Evolutionary conservation across 2,113 vertebrate species (phyloP), one percentile per base, ranked within the genome.

Genomic region (Zosterops pallidus): DNA sequence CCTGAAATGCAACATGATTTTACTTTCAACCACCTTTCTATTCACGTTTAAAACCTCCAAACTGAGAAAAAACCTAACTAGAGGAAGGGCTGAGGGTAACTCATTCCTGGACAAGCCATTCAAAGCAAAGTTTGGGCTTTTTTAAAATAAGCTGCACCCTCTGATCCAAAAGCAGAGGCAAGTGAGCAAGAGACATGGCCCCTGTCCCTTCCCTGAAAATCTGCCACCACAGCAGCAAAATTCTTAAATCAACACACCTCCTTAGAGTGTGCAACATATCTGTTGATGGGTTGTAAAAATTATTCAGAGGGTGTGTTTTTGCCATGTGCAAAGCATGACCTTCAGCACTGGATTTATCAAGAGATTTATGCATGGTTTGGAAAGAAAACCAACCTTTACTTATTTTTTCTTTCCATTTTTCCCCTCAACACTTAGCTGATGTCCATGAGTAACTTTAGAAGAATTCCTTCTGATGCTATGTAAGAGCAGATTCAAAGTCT

Each of bases 141-240:
- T 47, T 5, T 11, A 60, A 59, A 69, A 53, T 20, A 22, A 26
- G 2, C 24, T 71, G 1, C 6, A 25, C 3, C 3, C 5, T 3
- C 31, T 47, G 7, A 33, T 31, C 9, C 21, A 56, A 69, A 70
- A 76, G 11, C 19, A 44, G 12, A 82, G 7, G 9, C 5, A 68
- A 60, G 5, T 3, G 16, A 69, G 19, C 5, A 55, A 46, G 25
- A 50, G 22, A 8, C 18, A 2, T 1, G 1, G 10, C 2, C 8
- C 37, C 20, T 25, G 14, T 25, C 57, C 26, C 16, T 56, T 50
- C 39, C 25, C 42, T 18, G 4, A 77, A 41, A 72, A 50, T 19
- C 12, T 42, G 9, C 18, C 33, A 74, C 7, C 14, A 9, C 3
- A 12, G 17, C 25, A 42, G 25, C 49, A 55, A 63, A 74, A 23